phyloP scores from a whole-genome alignment of 2,113 vertebrate genomes.

The Nerophis lumbriciformis region DNA sequence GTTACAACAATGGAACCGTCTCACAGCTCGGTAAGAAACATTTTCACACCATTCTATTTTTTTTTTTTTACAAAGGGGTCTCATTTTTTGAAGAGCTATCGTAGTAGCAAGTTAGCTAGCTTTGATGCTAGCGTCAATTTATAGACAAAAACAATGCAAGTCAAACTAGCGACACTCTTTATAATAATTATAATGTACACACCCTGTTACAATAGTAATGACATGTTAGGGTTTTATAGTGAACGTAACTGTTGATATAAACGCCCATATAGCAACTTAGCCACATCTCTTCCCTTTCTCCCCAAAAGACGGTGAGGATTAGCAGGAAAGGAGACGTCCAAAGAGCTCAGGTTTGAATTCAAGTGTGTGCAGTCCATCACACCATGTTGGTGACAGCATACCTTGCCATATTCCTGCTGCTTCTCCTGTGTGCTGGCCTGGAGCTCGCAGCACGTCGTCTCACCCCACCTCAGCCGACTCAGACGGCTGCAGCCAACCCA shows the following conservation, averaged over 20 bases:
- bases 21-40: conserved; percentile 42
- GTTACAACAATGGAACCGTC: conserved; percentile 27
- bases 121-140: conserved; percentile 17
- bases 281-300: background rate
- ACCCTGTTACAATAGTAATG: background rate
- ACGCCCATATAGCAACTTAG: no score
- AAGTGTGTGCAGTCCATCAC: conserved; percentile 9
- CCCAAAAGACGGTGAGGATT: conserved; percentile 30
- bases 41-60: background rate
- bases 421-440: conserved; percentile 74
- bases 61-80: background rate
- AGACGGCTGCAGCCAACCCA: conserved; percentile 75
- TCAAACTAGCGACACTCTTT: background rate
- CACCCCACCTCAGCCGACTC: conserved; percentile 46
- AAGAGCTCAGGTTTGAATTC: conserved; percentile 27
- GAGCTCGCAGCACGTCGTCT: conserved; percentile 80
- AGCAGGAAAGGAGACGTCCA: background rate
- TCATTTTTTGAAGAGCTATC: background rate
- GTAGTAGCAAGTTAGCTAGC: conserved; percentile 23
- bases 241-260: background rate
- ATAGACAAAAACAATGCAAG: background rate
- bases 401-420: conserved; percentile 73
- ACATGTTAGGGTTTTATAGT: background rate
- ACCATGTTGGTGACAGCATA: conserved; percentile 84
- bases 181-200: background rate